Evolutionary conservation across 1,140 invertebrate species (phyloP), one percentile per base, ranked within the genome.

Genomic region (Aplysia californica): DNA sequence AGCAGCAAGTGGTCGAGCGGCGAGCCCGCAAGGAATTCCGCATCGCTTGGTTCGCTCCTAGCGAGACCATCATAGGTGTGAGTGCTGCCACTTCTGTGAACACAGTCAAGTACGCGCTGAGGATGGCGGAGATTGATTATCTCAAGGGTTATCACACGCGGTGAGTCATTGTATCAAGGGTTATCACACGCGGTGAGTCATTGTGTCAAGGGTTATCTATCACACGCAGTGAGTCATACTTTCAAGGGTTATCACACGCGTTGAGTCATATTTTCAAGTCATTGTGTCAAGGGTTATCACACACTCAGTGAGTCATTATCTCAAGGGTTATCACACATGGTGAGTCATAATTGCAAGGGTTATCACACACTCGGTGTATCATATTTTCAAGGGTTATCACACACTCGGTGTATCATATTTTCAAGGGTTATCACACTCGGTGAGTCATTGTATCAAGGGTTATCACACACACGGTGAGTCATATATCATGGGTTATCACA

Each of bases 31-130:
- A 69, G 39, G 69, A 71, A 23, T 15, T 71, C 20, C 36, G 69
- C 29, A 36, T 71, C 2, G 69, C 69, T 15, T 71, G 69, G 69
- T 58, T 71, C 6, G 44, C 69, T 2, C 69, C 69, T n/a, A 71
- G 23, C 3, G 31, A 33, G 1, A 56, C 6, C 21, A 20, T 71
- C 1, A 71, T 71, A 50, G 69, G 69, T 2, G 44, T 58, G 1
- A 58, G 69, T 38, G 69, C 69, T n/a, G 36, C 35, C 50, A 71
- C 69, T 23, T 33, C 69, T 31, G 69, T 71, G 2, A 71, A 71
- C 50, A 56, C 69, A 5, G 31, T 71, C 26, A 71, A 71, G 31
- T 56, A 56, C 50, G 69, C 69, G 3, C 69, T 71, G 3, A 71
- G 31, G 18, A 31, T 15, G 10, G 58, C 58, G 1, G 50, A 58